Conservation (phyloP, 2,888 invertebrate species). For the Oxycera nigricornis region DNA sequence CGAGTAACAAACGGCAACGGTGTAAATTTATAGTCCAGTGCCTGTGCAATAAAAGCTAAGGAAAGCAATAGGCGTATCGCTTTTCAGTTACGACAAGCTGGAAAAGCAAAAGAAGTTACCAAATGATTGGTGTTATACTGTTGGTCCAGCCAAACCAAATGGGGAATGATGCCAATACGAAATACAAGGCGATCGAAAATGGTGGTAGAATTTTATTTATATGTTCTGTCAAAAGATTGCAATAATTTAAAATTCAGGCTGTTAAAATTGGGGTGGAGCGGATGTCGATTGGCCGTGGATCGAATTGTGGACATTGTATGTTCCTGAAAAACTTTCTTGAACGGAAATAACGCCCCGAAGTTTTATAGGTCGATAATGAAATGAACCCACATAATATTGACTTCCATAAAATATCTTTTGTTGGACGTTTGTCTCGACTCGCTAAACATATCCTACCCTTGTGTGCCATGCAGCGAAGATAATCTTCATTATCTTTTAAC, state of each 20-base stretch:
- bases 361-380: too few relatives aligned
- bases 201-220: conserved; percentile 52
- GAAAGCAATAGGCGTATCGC: conserved; percentile 22
- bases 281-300: too few relatives aligned
- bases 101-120: conserved; percentile 15
- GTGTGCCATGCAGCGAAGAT: too few relatives aligned
- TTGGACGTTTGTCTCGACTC: too few relatives aligned
- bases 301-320: too few relatives aligned
- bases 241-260: conserved; percentile 53
- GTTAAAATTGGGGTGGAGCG: too few relatives aligned
- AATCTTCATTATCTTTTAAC: too few relatives aligned
- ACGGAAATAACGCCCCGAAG: too few relatives aligned
- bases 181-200: neutral
- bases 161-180: neutral
- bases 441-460: too few relatives aligned
- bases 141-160: neutral
- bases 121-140: neutral
- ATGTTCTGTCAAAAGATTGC: conserved; percentile 49
- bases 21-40: conserved; percentile 49
- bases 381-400: too few relatives aligned
- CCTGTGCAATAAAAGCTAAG: conserved; percentile 45
- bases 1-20: conserved; percentile 48
- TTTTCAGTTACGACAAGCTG: neutral
- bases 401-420: too few relatives aligned
- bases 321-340: too few relatives aligned